Percentiles rank a stretch among this genome's conserved stretches.
These are phyloP conservation scores for Eunapius fragilis DNA, from an alignment of 37 sponge, comb jelly and placozoan genomes.

Conservation along the genomic window DNA sequence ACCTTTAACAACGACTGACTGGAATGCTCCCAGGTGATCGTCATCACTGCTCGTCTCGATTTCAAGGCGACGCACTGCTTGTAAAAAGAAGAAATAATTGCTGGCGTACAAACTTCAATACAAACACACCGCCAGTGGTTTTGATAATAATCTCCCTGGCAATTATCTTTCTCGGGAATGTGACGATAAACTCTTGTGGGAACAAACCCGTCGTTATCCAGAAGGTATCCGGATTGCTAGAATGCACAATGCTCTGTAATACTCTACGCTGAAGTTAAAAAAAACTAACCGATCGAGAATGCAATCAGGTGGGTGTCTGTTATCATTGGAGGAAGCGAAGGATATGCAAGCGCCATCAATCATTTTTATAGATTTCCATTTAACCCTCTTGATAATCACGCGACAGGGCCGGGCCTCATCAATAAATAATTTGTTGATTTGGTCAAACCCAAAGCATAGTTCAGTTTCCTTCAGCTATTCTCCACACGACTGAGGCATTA, in stretches of 20 bases:
- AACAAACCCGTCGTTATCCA: slow-evolving; percentile 85
- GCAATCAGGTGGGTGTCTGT: slow-evolving; percentile 67
- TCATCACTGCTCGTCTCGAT: slow-evolving; percentile 32
- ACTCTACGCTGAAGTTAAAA: background rate
- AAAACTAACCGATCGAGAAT: slow-evolving; percentile 78
- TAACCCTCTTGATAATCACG: background rate
- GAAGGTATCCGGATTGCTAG: slow-evolving; percentile 72
- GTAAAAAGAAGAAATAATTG: background rate
- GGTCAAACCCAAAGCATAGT: background rate
- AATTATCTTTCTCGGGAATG: slow-evolving; percentile 42
- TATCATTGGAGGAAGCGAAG: slow-evolving; percentile 68
- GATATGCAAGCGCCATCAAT: slow-evolving; percentile 5
- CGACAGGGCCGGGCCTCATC: background rate
- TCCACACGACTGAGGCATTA: too few relatives aligned
- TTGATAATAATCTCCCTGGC: background rate
- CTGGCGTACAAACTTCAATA: background rate
- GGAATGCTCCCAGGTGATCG: slow-evolving; percentile 29
- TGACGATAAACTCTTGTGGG: slow-evolving; percentile 79
- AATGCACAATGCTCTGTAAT: background rate
- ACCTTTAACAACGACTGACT: slow-evolving; percentile 46
- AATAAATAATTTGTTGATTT: background rate
- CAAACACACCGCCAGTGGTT: slow-evolving; percentile 6
- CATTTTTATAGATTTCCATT: background rate
- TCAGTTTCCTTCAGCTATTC: too few relatives aligned
- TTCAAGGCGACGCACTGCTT: slow-evolving; percentile 13